Percentiles rank a stretch among this genome's conserved stretches.
Conservation (phyloP, 2,113 vertebrate species). For the Pluvianellus socialis region DNA sequence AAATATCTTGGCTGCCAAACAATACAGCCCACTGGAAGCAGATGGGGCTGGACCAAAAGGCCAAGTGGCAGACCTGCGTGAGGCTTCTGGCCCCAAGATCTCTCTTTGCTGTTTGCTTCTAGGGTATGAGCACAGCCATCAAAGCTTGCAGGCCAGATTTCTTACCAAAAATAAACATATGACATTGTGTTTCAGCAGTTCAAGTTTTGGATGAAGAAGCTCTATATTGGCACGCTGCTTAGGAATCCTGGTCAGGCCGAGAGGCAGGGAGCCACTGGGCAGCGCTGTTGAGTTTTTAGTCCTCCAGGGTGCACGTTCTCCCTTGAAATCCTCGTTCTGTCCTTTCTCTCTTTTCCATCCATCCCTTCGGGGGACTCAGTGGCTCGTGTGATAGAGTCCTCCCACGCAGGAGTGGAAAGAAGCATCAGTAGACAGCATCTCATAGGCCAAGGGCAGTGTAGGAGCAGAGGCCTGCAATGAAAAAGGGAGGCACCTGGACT, state of each 20-base stretch:
- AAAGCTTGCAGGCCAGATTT: not conserved
- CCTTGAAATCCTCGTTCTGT: not conserved
- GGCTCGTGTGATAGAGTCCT: not conserved
- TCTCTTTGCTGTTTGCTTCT: not conserved
- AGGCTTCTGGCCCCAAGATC: not conserved
- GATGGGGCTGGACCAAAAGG: not conserved
- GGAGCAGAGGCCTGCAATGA: not conserved
- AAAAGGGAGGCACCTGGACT: not conserved
- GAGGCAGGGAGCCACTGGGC: not conserved
- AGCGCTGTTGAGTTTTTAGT: not conserved
- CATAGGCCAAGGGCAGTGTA: not conserved
- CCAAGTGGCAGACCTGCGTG: not conserved
- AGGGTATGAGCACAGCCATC: not conserved
- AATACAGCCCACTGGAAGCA: not conserved
- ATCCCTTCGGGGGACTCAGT: not conserved
- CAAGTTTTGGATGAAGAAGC: not conserved
- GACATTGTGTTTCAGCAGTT: not conserved
- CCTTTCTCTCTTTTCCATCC: not conserved
- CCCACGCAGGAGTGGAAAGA: not conserved
- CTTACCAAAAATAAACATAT: not conserved
- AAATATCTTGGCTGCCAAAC: not conserved
- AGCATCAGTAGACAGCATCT: not conserved
- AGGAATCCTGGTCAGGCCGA: not conserved
- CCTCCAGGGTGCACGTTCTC: not conserved
- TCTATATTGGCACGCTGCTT: not conserved